Conservation (phyloP, 2,113 vertebrate genomes). For the Melanostigma gelatinosum region DNA sequence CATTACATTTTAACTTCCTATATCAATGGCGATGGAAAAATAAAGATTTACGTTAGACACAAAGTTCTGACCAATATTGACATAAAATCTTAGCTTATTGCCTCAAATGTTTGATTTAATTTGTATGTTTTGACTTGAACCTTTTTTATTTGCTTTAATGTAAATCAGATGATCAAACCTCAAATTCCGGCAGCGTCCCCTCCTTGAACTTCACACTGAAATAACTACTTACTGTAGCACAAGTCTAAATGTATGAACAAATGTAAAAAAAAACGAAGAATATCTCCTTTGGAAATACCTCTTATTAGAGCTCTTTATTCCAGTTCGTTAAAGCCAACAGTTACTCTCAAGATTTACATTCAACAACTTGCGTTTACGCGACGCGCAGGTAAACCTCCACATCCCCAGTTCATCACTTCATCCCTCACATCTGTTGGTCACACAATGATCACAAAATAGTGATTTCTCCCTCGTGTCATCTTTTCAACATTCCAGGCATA, state of each 20-base stretch:
- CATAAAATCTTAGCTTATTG: background rate
- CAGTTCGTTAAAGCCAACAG: slow-evolving; percentile 86
- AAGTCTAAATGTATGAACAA: background rate
- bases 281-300: background rate
- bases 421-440: slow-evolving; percentile 52
- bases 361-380: slow-evolving; percentile 83
- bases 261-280: background rate
- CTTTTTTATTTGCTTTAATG: background rate
- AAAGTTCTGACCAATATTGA: no score
- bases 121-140: background rate
- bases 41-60: background rate
- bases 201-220: background rate
- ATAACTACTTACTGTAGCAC: background rate
- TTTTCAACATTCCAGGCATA: slow-evolving; percentile 86
- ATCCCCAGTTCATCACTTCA: slow-evolving; percentile 72
- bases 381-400: slow-evolving; percentile 87
- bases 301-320: slow-evolving; percentile 83
- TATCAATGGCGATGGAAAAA: background rate
- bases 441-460: slow-evolving; percentile 77
- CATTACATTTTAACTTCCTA: background rate
- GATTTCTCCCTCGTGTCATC: slow-evolving; percentile 50
- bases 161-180: background rate
- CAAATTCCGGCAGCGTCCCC: background rate
- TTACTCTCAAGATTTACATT: slow-evolving; percentile 89
- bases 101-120: background rate